A percentile compares a stretch with the other conserved stretches of the same genome.
Conservation (phyloP, 2,888 invertebrate species). For the Ophion ventricosus region DNA sequence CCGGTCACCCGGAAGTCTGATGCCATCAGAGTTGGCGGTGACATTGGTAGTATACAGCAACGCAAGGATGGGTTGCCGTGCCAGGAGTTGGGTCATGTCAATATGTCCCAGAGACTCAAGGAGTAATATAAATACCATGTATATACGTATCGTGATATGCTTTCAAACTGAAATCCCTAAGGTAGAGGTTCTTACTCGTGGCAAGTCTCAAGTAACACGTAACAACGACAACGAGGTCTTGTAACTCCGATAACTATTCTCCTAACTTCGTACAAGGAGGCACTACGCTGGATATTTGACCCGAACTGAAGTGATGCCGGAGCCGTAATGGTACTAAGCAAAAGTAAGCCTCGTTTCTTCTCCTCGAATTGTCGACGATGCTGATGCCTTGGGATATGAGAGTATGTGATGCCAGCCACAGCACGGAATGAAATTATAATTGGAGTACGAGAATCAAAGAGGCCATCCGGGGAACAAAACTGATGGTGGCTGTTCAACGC, state of each 20-base stretch:
- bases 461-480: not conserved
- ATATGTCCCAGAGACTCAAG: slow-evolving; percentile 32
- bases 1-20: slow-evolving; percentile 37
- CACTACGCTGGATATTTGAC: slow-evolving; percentile 29
- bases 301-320: slow-evolving; percentile 18
- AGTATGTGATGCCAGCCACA: not conserved
- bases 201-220: slow-evolving; percentile 28
- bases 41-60: not conserved
- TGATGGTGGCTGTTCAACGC: not conserved
- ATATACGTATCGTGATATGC: slow-evolving; percentile 13
- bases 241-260: slow-evolving; percentile 56
- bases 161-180: slow-evolving; percentile 30
- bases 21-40: slow-evolving; percentile 24
- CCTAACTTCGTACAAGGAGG: slow-evolving; percentile 44
- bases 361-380: slow-evolving; percentile 14
- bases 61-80: slow-evolving; percentile 4
- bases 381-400: not conserved
- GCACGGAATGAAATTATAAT: slow-evolving; percentile 1
- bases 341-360: not conserved
- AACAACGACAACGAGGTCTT: slow-evolving; percentile 23
- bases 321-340: slow-evolving; percentile 8
- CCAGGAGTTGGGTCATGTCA: slow-evolving; percentile 39
- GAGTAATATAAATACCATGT: slow-evolving; percentile 9
- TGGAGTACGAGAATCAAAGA: not conserved
- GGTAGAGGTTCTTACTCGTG: slow-evolving; percentile 9